These are phyloP conservation scores for Steatocranus sp. DNA, from an alignment of 2,797 vertebrate genomes.

Conservation along the genomic window DNA sequence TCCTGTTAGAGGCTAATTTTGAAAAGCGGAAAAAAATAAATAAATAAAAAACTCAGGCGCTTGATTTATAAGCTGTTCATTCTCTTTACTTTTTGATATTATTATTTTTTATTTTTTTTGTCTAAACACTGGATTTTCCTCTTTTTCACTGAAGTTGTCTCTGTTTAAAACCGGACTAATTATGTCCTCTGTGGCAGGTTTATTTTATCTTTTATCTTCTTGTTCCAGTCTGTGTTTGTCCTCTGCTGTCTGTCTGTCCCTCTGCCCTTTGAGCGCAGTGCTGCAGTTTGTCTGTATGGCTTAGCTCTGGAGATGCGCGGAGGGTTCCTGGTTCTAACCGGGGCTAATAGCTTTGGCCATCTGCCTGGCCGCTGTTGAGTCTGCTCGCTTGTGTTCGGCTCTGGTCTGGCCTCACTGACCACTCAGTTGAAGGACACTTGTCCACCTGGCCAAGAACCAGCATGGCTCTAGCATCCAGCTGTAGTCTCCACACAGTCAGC, in stretches of 20 bases:
- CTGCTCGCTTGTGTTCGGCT: slow-evolving; percentile 6
- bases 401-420: slow-evolving; percentile 52
- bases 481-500: background rate
- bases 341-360: slow-evolving; percentile 61
- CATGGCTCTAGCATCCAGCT: background rate
- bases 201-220: background rate
- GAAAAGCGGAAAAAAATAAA: background rate
- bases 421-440: slow-evolving; percentile 61
- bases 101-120: slow-evolving; percentile 8
- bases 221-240: background rate
- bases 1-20: slow-evolving; percentile 51
- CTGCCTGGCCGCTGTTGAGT: slow-evolving; percentile 36
- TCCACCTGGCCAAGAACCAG: slow-evolving; percentile 39
- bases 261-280: background rate
- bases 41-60: background rate
- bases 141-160: slow-evolving; percentile 23
- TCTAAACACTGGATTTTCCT: slow-evolving; percentile 21
- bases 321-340: slow-evolving; percentile 49
- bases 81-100: slow-evolving; percentile 51
- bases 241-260: background rate
- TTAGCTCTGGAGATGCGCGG: slow-evolving; percentile 29
- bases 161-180: slow-evolving; percentile 13
- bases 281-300: slow-evolving; percentile 31
- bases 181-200: background rate
- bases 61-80: slow-evolving; percentile 53